These are phyloP conservation scores for Meloidogyne hapla DNA, from an alignment of 1,140 invertebrate genomes.

Conservation along the genomic window DNA sequence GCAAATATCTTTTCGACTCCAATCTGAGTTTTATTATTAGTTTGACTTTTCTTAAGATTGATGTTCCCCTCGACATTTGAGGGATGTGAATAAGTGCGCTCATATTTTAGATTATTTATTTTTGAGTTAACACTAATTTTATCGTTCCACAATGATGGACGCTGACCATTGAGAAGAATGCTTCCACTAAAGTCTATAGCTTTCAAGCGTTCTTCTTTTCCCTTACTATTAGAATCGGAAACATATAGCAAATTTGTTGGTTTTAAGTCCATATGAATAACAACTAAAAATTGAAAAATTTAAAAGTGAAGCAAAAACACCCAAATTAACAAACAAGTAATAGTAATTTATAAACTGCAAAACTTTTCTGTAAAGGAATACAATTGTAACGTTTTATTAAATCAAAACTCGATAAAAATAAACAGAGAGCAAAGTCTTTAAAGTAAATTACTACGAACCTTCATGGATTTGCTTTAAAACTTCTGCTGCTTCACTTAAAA, in stretches of 20 bases:
- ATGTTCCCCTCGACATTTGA: not conserved
- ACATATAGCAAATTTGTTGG: not conserved
- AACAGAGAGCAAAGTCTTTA: no score
- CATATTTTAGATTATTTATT: not conserved
- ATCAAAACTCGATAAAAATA: no score
- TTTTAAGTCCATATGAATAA: not conserved
- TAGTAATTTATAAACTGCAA: no score
- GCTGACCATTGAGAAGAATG: not conserved
- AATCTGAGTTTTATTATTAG: not conserved
- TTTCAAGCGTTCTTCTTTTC: not conserved
- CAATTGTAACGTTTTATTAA: no score
- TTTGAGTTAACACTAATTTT: not conserved
- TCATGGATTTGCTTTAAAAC: not conserved
- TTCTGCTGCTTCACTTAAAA: not conserved
- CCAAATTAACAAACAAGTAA: no score
- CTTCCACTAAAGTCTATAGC: not conserved
- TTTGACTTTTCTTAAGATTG: not conserved
- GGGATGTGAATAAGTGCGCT: not conserved
- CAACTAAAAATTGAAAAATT: not conserved
- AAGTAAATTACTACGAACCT: no score
- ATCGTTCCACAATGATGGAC: not conserved
- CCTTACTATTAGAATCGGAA: not conserved
- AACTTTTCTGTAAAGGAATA: no score
- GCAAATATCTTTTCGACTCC: not conserved
- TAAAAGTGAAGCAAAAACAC: no score